Conservation (phyloP, 2,113 vertebrate genomes). For the Psittacula cyanocephala region DNA sequence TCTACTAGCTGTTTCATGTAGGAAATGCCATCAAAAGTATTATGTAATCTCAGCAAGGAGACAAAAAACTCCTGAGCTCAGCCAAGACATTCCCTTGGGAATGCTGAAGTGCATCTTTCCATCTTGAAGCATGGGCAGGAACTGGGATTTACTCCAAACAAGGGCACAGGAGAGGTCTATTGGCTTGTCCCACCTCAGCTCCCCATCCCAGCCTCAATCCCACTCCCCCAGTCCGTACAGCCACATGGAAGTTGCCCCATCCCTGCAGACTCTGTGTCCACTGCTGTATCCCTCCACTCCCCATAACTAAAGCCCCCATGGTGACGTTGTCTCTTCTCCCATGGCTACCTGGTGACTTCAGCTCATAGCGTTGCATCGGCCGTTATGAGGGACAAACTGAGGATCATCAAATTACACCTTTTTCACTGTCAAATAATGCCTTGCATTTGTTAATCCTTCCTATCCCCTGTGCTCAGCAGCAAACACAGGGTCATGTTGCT, state of each 20-base stretch:
- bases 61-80: not conserved
- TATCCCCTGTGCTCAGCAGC: rapidly evolving
- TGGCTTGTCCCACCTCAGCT: not conserved
- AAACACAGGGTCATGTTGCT: rapidly evolving
- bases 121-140: not conserved
- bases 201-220: not conserved
- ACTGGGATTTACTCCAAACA: rapidly evolving
- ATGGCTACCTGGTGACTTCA: too few species aligned
- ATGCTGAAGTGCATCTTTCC: too few species aligned
- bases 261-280: not conserved
- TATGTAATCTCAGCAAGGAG: not conserved
- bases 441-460: not conserved
- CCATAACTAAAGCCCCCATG: rapidly evolving
- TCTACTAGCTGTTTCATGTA: not conserved
- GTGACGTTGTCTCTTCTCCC: not conserved
- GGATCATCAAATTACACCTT: not conserved
- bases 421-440: not conserved
- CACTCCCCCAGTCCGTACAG: rapidly evolving
- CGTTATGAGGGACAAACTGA: not conserved
- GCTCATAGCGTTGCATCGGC: not conserved
- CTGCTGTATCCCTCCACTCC: not conserved
- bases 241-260: not conserved
- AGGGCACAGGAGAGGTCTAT: not conserved
- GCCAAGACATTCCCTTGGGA: not conserved
- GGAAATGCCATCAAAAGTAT: not conserved